Percentiles rank a stretch among this genome's conserved stretches.
Conservation (phyloP, 1,140 invertebrate genomes). For the Achatina immaculata region DNA sequence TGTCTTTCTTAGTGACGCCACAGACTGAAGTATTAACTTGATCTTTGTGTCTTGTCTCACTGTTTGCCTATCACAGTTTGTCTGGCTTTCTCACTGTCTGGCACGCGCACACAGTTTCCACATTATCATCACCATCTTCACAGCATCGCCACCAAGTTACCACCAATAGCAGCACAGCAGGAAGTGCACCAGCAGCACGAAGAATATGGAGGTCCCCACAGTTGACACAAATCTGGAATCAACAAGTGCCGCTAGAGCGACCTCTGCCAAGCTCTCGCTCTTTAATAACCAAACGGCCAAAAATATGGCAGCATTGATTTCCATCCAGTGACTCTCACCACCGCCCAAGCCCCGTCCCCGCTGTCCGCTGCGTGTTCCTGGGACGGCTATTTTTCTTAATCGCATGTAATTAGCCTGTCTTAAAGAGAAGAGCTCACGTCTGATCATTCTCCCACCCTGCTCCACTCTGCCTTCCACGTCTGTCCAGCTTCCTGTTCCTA, state of each 20-base stretch:
- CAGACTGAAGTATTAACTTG: too few relatives aligned
- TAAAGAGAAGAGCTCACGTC: constrained; percentile 11
- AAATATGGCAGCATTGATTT: constrained; percentile 31
- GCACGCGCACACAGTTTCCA: too few relatives aligned
- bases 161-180: too few relatives aligned
- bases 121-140: too few relatives aligned
- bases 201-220: neutral
- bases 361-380: neutral
- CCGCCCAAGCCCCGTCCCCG: neutral
- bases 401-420: constrained; percentile 32
- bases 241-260: constrained; percentile 4
- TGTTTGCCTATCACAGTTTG: too few relatives aligned
- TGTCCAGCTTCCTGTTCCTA: neutral
- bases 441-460: constrained; percentile 15
- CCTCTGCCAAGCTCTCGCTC: neutral
- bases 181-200: neutral
- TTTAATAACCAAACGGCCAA: neutral
- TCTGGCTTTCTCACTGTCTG: too few relatives aligned
- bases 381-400: constrained; percentile 15
- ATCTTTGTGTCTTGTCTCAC: too few relatives aligned
- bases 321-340: neutral
- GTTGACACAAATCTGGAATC: constrained; percentile 30
- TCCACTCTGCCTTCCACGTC: neutral
- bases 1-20: too few relatives aligned
- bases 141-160: too few relatives aligned